Percentiles rank a stretch among this genome's conserved stretches.
Evolutionary conservation across 2,888 invertebrate species (phyloP).

Genomic region (Brenthis daphne): DNA sequence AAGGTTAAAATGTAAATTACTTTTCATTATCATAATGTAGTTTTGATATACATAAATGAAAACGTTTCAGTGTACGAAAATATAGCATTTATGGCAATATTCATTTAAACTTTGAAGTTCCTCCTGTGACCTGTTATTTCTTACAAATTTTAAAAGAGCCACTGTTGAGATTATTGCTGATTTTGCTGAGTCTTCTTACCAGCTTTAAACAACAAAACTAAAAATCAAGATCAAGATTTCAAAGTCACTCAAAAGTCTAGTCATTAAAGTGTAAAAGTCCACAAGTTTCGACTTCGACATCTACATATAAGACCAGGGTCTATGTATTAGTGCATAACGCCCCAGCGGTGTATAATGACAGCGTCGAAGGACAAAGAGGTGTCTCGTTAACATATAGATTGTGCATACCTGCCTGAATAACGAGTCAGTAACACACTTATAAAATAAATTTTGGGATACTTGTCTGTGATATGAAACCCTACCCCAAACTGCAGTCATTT

Average conservation of each 20-base stretch:
- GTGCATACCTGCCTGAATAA: not conserved
- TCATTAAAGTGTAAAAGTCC: slow-evolving; percentile 5
- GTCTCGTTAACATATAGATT: slow-evolving; percentile 30
- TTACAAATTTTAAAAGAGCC: no score
- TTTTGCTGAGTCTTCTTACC: no score
- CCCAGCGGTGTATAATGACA: slow-evolving; percentile 31
- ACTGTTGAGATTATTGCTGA: no score
- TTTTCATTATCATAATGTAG: slow-evolving; percentile 12
- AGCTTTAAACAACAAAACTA: no score
- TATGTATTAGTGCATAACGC: slow-evolving; percentile 31
- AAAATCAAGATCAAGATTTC: no score
- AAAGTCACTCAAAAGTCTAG: not conserved
- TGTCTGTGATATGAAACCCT: no score
- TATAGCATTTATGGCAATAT: no score
- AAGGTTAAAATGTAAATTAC: slow-evolving; percentile 12
- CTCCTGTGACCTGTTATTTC: no score
- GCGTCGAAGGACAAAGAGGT: slow-evolving; percentile 22
- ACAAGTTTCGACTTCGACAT: not conserved
- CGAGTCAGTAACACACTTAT: not conserved
- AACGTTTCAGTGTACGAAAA: no score
- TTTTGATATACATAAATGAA: slow-evolving; percentile 3
- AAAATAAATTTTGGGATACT: not conserved
- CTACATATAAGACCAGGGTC: slow-evolving; percentile 13
- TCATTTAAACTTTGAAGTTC: no score
- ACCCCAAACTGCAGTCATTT: no score